Evolutionary conservation across 2,797 vertebrate species (phyloP), one percentile per base, ranked within the genome.

Genomic region (Vespertilio murinus): DNA sequence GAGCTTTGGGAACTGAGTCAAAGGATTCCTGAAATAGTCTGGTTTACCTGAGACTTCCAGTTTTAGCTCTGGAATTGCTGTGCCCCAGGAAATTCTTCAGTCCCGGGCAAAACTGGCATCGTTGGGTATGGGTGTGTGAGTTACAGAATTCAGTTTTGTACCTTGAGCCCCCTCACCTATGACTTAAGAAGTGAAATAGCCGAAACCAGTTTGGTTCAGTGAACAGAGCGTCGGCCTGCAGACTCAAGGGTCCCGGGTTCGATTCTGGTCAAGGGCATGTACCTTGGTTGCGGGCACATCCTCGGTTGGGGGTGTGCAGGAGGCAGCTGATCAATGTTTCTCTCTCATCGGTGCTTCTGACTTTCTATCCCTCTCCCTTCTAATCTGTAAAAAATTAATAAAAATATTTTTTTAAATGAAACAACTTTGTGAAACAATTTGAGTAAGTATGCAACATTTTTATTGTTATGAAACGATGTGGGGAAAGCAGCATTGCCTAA

Each of bases 341-440:
- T n/a, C n/a, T n/a, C n/a, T n/a, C n/a, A n/a, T n/a, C n/a, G n/a
- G n/a, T n/a, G n/a, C n/a, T n/a, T n/a, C n/a, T n/a, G n/a, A n/a
- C n/a, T n/a, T n/a, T n/a, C n/a, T n/a, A n/a, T n/a, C n/a, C n/a
- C n/a, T n/a, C n/a, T n/a, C n/a, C n/a, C n/a, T n/a, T n/a, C n/a
- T n/a, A n/a, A n/a, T n/a, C n/a, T n/a, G n/a, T n/a, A n/a, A n/a
- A n/a, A n/a, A n/a, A n/a, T n/a, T n/a, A n/a, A n/a, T n/a, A n/a
- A n/a, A n/a, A n/a, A n/a, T n/a, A n/a, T n/a, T n/a, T n/a, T n/a
- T n/a, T n/a, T n/a, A 65, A 20, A 28, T 35, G 0, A 84, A 59
- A 42, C 42, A 42, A 42, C 42, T 92, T 56, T 93, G 17, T 52
- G n/a, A 84, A 84, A 77, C 33, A 78, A 67, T 88, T 80, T 54